Evolutionary conservation across 2,797 vertebrate species (phyloP).

Genomic region (Margarornis squamiger): DNA sequence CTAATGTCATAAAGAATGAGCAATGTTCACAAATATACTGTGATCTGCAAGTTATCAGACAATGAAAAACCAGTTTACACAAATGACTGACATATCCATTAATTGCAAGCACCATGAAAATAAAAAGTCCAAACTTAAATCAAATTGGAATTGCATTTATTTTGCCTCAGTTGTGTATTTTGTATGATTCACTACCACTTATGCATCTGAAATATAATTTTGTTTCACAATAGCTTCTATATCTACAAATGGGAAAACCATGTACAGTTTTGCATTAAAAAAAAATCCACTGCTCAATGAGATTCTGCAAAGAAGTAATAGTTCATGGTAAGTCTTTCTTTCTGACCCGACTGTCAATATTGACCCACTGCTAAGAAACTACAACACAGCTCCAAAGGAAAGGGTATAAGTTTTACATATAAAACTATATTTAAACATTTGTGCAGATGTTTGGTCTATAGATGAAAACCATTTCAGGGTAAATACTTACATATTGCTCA

Average conservation of each 20-base stretch:
- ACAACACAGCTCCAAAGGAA: constrained; percentile 31
- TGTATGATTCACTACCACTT: not conserved
- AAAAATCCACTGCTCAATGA: not conserved
- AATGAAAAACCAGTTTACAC: not conserved
- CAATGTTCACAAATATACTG: not conserved
- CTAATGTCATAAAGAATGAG: not conserved
- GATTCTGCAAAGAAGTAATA: not conserved
- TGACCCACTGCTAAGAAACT: constrained; percentile 4
- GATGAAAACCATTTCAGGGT: constrained; percentile 58
- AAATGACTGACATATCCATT: not conserved
- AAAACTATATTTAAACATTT: constrained; percentile 48
- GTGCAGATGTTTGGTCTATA: constrained; percentile 64
- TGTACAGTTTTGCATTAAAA: not conserved
- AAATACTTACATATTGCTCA: constrained; percentile 69
- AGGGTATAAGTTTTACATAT: not conserved
- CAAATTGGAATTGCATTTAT: not conserved
- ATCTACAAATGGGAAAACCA: constrained; percentile 21
- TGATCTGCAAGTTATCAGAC: not conserved
- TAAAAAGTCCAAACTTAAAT: constrained; percentile 27
- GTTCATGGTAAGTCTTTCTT: not conserved
- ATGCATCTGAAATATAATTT: not conserved
- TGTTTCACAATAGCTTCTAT: constrained; percentile 3
- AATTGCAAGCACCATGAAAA: not conserved
- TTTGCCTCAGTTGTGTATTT: not conserved
- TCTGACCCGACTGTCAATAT: not conserved